Evolutionary conservation across 2,797 vertebrate species (phyloP), one percentile per base, ranked within the genome.

Genomic region (Ambastaia sidthimunki): DNA sequence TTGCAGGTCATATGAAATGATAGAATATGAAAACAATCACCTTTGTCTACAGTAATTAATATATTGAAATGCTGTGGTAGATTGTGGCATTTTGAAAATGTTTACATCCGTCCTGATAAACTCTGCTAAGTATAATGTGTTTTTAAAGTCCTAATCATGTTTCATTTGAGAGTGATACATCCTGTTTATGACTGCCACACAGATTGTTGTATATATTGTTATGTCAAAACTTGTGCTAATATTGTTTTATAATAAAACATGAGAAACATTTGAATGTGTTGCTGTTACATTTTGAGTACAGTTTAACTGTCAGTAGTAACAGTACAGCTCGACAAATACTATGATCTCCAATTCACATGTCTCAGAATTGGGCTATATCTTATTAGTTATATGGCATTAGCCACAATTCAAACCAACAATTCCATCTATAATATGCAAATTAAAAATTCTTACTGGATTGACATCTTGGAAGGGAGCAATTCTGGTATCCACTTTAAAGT

Each of bases 231-330:
- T 10, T 57, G 21, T 84, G 59, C n/a, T 44, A 12, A 71, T 70
- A 78, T 66, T 41, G 31, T 52, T 82, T 82, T 82, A 66, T 71
- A 86, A 86, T 78, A 83, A 86, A 86, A 82, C 62, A 60, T 65
- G 25, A 62, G n/a, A 54, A 50, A 21, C 0, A 23, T 23, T 71
- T 55, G 2, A 21, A 50, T 3, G 37, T 19, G n/a, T n/a, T 34
- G 31, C 34, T 37, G 11, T 54, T n/a, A 21, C 16, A 52, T 63
- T 70, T 21, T 71, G 16, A 9, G 44, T 12, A 37, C 7, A 52
- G 21, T 69, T 2, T 2, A 52, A 19, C 34, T 37, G 34, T 37
- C 34, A 37, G 34, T 37, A 37, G 9, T 7, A 37, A 37, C 4
- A 37, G 34, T 7, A 37, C 6, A 6, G 34, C 34, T 37, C 9